A percentile compares a stretch with the other conserved stretches of the same genome.
These are phyloP conservation scores for Watsonalla binaria DNA, from an alignment of 2,888 invertebrate species.

Conservation along the genomic window DNA sequence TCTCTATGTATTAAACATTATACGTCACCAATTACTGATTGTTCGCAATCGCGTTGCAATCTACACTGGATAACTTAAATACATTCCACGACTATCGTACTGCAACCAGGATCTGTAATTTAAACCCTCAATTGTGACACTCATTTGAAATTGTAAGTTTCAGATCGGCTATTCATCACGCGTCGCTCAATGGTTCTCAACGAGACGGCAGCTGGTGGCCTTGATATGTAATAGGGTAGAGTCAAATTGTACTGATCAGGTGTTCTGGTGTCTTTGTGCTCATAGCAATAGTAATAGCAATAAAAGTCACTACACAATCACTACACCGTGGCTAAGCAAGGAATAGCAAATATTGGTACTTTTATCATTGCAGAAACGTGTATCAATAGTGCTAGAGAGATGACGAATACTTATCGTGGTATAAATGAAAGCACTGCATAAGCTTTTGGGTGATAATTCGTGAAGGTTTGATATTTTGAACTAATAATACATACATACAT, in stretches of 20 bases:
- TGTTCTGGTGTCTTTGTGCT: slow-evolving; percentile 7
- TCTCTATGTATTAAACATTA: slow-evolving; percentile 42
- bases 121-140: slow-evolving; percentile 48
- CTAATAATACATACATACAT: no score
- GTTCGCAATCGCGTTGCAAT: slow-evolving; percentile 35
- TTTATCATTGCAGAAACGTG: no score
- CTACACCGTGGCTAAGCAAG: no score
- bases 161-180: slow-evolving; percentile 48
- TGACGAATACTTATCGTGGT: no score
- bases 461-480: no score
- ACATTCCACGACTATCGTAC: slow-evolving; percentile 45
- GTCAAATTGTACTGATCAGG: slow-evolving; percentile 8
- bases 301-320: no score
- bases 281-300: no score
- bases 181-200: slow-evolving; percentile 20
- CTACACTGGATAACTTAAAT: slow-evolving; percentile 30
- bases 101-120: slow-evolving; percentile 45
- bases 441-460: no score
- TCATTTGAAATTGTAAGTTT: slow-evolving; percentile 59
- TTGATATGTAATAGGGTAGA: slow-evolving; percentile 17
- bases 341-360: no score
- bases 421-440: no score
- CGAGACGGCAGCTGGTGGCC: slow-evolving; percentile 20
- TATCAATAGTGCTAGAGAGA: no score
- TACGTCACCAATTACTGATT: slow-evolving; percentile 35